phyloP scores from a whole-genome alignment of 2,888 invertebrate genomes.

The Luffia ferchaultella region DNA sequence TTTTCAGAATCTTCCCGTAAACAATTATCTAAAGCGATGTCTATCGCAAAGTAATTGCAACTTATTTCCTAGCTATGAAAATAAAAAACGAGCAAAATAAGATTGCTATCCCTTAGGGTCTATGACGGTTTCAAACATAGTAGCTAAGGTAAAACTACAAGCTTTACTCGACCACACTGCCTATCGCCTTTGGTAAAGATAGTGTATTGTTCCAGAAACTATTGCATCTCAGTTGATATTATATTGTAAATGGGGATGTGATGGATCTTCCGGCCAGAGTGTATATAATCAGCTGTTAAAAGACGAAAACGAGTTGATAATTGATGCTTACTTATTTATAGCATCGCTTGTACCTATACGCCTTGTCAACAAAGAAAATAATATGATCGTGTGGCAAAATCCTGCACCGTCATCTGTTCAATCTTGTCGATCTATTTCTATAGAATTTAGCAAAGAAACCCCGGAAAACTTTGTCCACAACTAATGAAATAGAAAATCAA shows the following conservation, averaged over 20 bases:
- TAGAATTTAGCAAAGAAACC: conserved; percentile 17
- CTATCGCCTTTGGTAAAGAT: not conserved
- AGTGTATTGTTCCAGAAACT: not conserved
- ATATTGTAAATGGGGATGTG: conserved; percentile 14
- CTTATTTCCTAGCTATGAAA: not conserved
- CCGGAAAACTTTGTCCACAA: conserved; percentile 12
- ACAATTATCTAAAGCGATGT: not conserved
- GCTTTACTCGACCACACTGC: not conserved
- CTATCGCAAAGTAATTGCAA: not conserved
- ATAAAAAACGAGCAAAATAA: not conserved
- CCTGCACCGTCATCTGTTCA: conserved; percentile 12
- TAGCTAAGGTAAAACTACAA: not conserved
- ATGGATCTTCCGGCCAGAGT: conserved; percentile 15
- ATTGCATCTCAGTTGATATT: conserved; percentile 4
- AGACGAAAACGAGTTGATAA: conserved; percentile 11
- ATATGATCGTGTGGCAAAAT: conserved; percentile 16
- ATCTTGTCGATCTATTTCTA: conserved; percentile 13
- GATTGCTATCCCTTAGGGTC: not conserved
- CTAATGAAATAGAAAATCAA: conserved; percentile 10
- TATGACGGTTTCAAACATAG: not conserved
- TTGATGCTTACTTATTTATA: conserved; percentile 15
- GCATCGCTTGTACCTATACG: conserved; percentile 16
- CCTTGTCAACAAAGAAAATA: conserved; percentile 12
- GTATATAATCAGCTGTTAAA: conserved; percentile 9
- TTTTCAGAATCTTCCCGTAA: too few species aligned